These are phyloP conservation scores for Neodiprion virginianus DNA, from an alignment of 1,140 invertebrate species.

Conservation along the genomic window DNA sequence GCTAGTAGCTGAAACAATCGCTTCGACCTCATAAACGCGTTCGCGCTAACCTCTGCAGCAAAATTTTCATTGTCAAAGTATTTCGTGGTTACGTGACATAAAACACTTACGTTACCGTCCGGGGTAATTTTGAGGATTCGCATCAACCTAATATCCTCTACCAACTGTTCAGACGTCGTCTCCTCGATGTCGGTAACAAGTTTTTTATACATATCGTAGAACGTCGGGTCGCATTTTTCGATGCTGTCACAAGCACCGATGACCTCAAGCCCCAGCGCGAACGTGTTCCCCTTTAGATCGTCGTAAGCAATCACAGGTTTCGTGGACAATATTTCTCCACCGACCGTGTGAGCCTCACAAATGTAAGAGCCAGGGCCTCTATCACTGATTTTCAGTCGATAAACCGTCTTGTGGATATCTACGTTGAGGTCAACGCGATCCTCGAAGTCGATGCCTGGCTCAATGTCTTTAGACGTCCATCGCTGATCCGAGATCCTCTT, in stretches of 20 bases:
- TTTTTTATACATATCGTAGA: not conserved
- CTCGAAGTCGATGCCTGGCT: conserved; percentile 12
- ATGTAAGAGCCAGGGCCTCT: conserved; percentile 56
- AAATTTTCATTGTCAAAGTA: not conserved
- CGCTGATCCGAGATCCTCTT: conserved; percentile 16
- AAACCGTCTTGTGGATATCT: conserved; percentile 34
- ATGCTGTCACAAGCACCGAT: conserved; percentile 29
- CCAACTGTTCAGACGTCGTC: not conserved
- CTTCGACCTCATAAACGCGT: not conserved
- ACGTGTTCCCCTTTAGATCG: conserved; percentile 42
- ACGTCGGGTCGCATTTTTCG: conserved; percentile 24
- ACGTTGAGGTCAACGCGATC: conserved; percentile 27
- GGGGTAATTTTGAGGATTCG: not conserved
- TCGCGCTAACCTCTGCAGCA: not conserved
- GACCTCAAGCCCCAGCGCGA: conserved; percentile 40
- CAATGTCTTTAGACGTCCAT: conserved; percentile 10
- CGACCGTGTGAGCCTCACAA: conserved; percentile 52
- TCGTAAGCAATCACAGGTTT: conserved; percentile 43
- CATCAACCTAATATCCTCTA: not conserved
- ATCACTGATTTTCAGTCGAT: conserved; percentile 42
- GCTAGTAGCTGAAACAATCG: not conserved
- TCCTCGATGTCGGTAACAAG: not conserved
- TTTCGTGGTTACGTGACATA: conserved; percentile 5
- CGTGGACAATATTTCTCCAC: conserved; percentile 31
- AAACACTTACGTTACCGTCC: not conserved